phyloP scores from a whole-genome alignment of 2,888 invertebrate species.

The Drosophila setosimentum region DNA sequence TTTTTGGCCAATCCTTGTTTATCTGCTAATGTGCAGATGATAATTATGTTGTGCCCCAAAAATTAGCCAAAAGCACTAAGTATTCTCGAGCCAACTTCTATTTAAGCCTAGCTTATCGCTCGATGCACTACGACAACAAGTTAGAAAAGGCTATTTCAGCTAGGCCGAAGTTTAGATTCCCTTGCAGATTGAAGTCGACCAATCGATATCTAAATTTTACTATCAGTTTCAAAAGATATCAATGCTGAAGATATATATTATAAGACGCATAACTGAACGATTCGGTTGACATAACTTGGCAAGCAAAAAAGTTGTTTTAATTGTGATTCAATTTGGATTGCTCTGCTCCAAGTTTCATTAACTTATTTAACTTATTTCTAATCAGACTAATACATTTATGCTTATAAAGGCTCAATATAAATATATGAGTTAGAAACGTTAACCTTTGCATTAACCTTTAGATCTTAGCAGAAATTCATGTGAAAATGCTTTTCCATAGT shows the following conservation, averaged over 20 bases:
- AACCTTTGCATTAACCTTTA: background rate
- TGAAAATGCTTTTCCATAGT: background rate
- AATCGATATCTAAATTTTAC: background rate
- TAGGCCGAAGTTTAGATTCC: background rate
- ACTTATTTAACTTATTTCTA: too few relatives aligned
- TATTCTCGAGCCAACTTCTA: background rate
- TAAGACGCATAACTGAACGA: background rate
- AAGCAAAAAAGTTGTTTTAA: too few relatives aligned
- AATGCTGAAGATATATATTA: background rate
- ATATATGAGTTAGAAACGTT: too few relatives aligned
- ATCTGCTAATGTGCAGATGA: constrained; percentile 5
- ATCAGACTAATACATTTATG: too few relatives aligned
- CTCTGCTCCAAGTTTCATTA: background rate
- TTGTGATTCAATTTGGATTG: background rate
- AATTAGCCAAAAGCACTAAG: background rate
- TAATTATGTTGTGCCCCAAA: background rate
- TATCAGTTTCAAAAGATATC: background rate
- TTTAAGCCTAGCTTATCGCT: too few relatives aligned
- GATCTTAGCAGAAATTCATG: background rate
- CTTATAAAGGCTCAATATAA: too few relatives aligned
- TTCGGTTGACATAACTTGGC: background rate
- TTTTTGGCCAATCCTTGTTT: constrained; percentile 27
- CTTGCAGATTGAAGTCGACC: background rate
- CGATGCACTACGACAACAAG: background rate
- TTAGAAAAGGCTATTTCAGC: background rate